Conservation (phyloP, 2,888 invertebrate species). For the Opisthograptis luteolata region DNA sequence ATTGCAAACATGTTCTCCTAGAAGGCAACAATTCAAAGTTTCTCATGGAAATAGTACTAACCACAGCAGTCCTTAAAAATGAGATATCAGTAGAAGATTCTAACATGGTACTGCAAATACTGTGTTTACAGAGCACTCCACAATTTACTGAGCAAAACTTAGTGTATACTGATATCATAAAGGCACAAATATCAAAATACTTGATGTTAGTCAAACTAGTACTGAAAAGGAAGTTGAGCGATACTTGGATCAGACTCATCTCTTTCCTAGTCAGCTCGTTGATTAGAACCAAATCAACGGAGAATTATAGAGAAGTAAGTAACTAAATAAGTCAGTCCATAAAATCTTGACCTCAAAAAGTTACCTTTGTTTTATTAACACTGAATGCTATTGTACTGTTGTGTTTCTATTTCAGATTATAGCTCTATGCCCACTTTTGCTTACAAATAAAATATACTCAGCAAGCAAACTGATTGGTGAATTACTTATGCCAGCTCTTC, state of each 20-base stretch:
- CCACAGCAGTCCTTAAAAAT: constrained; percentile 46
- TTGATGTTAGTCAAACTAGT: constrained; percentile 50
- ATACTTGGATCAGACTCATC: constrained; percentile 52
- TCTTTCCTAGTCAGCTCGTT: constrained; percentile 45
- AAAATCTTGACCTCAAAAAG: no score
- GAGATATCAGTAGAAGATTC: constrained; percentile 46
- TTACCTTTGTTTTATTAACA: no score
- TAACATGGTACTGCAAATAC: constrained; percentile 49
- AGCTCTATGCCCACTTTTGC: constrained; percentile 59
- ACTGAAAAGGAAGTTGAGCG: constrained; percentile 47
- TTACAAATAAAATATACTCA: constrained; percentile 61
- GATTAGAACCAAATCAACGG: constrained; percentile 48
- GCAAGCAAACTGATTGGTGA: constrained; percentile 72
- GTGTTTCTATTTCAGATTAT: constrained; percentile 62
- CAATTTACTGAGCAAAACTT: constrained; percentile 48
- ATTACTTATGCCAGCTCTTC: constrained; percentile 68
- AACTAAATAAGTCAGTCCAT: no score
- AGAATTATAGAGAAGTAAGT: constrained; percentile 49
- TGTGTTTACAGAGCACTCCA: constrained; percentile 52
- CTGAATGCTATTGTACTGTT: constrained; percentile 21
- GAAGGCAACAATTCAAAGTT: constrained; percentile 40
- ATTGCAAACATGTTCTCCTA: constrained; percentile 47
- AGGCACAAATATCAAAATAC: constrained; percentile 55
- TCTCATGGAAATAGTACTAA: constrained; percentile 54
- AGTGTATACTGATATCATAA: constrained; percentile 44